Conservation (phyloP, 2,797 vertebrate species). For the Adelosebastes latens region DNA sequence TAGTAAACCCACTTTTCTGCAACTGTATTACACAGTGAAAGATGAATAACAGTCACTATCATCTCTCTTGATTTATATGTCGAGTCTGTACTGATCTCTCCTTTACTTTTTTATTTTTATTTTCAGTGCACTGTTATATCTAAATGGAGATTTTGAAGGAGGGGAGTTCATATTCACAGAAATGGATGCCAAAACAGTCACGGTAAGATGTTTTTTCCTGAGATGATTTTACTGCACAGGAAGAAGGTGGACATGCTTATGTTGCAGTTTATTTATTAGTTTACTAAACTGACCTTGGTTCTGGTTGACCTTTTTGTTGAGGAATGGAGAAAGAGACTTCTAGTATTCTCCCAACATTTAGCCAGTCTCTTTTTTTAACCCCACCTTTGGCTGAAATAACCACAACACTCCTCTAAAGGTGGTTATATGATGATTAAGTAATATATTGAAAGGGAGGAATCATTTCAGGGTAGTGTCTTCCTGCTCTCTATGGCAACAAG, state of each 20-base stretch:
- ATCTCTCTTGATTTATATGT: neutral
- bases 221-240: neutral
- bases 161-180: conserved; percentile 98
- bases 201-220: conserved; percentile 81
- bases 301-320: neutral
- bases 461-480: neutral
- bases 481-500: neutral
- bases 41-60: neutral
- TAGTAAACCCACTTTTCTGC: neutral
- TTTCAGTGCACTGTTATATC: conserved; percentile 92
- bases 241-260: neutral
- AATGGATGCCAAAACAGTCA: conserved; percentile 97
- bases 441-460: neutral
- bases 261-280: neutral
- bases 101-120: neutral
- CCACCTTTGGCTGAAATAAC: neutral
- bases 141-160: conserved; percentile 96
- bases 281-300: neutral
- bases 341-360: neutral
- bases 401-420: neutral
- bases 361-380: neutral
- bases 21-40: neutral
- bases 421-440: neutral
- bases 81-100: neutral
- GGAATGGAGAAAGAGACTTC: neutral